Evolutionary conservation across 2,888 invertebrate species (phyloP), one percentile per base, ranked within the genome.

Genomic region (Thymelicus acteon): DNA sequence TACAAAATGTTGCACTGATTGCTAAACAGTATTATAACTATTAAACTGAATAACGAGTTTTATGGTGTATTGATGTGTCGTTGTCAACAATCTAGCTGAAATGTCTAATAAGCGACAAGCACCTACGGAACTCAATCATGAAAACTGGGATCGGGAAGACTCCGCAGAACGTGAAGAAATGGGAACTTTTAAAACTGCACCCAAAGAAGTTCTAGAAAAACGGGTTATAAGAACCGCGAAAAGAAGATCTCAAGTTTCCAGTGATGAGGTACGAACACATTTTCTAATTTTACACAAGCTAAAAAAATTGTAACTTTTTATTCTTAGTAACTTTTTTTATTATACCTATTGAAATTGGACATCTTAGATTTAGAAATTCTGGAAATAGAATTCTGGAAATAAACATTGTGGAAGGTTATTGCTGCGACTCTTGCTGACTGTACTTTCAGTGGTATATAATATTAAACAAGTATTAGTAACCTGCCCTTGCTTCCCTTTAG

Each of bases 141-240:
- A 97, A 12, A 98, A 98, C 85, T 98, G 98, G 98, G 96, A 98
- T 83, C 91, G 95, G 72, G 97, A 97, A 69, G 96, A 97, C 1
- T 95, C 95, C 64, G 77, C 95, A 65, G 76, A 79, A 52, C 82
- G 84, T 37, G 97, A 97, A 83, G 96, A 97, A 79, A 95, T 96
- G 76, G 98, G 98, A 8, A 94, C 93, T 48, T 98, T 97, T 85
- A 92, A 94, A 77, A 86, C 90, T 78, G 96, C 96, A 15, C 73
- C 95, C 0, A 95, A 95, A 49, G 96, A 97, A 61, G 94, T 96
- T 73, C 84, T 98, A 31, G 96, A 96, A 81, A 95, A 95, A 78
- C 95, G 98, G 83, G 95, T 97, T 71, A 96, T 98, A 63, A 96
- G 95, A 87, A 96, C 96, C 74, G 98, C 98, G 2, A 96, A 95